Evolutionary conservation across 2,113 vertebrate species (phyloP).

Genomic region (Limnothrissa miodon): DNA sequence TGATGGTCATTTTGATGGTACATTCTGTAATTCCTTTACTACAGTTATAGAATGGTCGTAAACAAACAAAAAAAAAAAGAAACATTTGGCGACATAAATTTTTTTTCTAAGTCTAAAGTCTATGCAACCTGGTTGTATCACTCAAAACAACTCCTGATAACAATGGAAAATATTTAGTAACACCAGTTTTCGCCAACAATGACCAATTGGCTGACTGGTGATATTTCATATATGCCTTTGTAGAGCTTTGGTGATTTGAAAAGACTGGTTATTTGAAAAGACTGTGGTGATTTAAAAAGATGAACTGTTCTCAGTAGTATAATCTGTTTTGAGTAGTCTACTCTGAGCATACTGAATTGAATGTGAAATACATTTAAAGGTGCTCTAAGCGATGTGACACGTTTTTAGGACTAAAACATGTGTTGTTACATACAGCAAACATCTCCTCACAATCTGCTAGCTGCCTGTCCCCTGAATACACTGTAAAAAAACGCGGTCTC

Average conservation of each 20-base stretch:
- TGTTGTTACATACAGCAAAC: too few relatives aligned
- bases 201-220: neutral
- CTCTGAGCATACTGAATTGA: neutral
- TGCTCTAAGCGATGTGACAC: too few relatives aligned
- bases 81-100: neutral
- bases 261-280: neutral
- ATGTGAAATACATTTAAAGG: too few relatives aligned
- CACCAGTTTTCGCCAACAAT: neutral
- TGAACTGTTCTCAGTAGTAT: neutral
- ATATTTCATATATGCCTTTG: neutral
- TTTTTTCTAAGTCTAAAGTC: neutral
- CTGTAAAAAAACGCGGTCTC: too few relatives aligned
- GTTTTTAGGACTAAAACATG: too few relatives aligned
- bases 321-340: neutral
- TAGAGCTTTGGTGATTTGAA: neutral
- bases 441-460: too few relatives aligned
- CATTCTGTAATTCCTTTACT: neutral
- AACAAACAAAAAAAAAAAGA: neutral
- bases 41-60: neutral
- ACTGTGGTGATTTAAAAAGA: too few relatives aligned
- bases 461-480: too few relatives aligned
- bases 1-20: neutral
- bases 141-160: neutral
- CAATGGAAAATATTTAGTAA: neutral
- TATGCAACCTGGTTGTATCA: neutral